Evolutionary conservation across 2,113 vertebrate species (phyloP), one percentile per base, ranked within the genome.

Genomic region (Corynorhinus townsendii): DNA sequence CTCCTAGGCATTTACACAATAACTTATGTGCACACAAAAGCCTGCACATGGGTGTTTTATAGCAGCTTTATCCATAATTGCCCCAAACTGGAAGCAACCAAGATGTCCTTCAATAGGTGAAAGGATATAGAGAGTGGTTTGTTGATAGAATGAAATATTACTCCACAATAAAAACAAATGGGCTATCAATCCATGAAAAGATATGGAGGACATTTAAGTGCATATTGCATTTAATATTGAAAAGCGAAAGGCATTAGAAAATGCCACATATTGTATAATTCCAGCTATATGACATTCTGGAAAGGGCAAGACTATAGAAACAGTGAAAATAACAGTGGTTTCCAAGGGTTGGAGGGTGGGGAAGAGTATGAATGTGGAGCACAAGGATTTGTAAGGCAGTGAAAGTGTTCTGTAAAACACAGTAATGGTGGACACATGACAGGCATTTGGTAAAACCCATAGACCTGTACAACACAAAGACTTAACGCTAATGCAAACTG

Each of bases 21-120:
- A 84, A 43, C 4, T 11, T 62, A 26, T 1, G 28, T 30, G 22
- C 16, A 40, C 19, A 54, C 6, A 28, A 54, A 80, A 62, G 14
- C 45, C 12, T 71, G 28, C 7, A 35, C 11, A 1, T 49, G 30
- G 10, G 40, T 76, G 5, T 64, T 64, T 93, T 76, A 64, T n/a
- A 38, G 43, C 6, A 81, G 52, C 33, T 90, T 90, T 82, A 84
- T 73, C 16, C 35, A 66, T 76, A 68, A 72, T 30, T 95, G 26
- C 15, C 35, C 24, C 33, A 81, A 83, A 64, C 7, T 54, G 24
- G 43, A 69, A 76, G 28, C 30, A 82, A 66, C 7, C 11, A 76
- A 86, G 20, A 64, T 86, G 2, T 90, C 45, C 43, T 81, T 59
- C 56, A 26, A 59, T 71, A 86, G 52, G 15, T 47, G 45, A 86